Evolutionary conservation across 2,797 vertebrate species (phyloP).

Genomic region (Rhinichthys osculus): DNA sequence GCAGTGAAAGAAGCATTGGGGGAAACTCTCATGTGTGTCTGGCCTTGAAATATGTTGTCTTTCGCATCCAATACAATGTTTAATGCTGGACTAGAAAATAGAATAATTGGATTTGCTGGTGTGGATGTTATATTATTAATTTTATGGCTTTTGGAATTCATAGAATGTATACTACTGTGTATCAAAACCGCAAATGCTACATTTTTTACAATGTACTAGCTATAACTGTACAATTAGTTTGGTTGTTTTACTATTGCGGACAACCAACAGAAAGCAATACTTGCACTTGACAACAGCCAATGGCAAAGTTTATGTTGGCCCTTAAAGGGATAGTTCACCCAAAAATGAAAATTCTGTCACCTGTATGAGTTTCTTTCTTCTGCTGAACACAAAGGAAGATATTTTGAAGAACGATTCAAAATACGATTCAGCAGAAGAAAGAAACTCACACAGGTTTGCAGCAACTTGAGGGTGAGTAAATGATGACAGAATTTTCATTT

Average conservation of each 20-base stretch:
- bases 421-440: too few relatives aligned
- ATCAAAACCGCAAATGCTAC: background rate
- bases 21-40: slow-evolving; percentile 46
- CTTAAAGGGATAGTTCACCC: background rate
- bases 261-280: background rate
- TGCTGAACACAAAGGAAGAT: too few relatives aligned
- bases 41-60: slow-evolving; percentile 43
- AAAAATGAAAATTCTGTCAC: too few relatives aligned
- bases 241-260: background rate
- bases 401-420: too few relatives aligned
- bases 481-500: too few relatives aligned
- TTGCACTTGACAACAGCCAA: background rate
- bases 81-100: slow-evolving; percentile 20
- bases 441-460: too few relatives aligned
- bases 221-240: background rate
- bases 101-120: slow-evolving; percentile 37
- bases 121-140: background rate
- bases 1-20: slow-evolving; percentile 19
- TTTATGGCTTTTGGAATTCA: background rate
- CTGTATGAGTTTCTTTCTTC: too few relatives aligned
- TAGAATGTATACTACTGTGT: background rate
- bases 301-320: background rate
- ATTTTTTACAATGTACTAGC: background rate
- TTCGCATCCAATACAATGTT: slow-evolving; percentile 17
- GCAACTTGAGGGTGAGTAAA: too few relatives aligned